phyloP scores from a whole-genome alignment of 92 coral and sea anemone genomes.

The Micromussa lordhowensis region DNA sequence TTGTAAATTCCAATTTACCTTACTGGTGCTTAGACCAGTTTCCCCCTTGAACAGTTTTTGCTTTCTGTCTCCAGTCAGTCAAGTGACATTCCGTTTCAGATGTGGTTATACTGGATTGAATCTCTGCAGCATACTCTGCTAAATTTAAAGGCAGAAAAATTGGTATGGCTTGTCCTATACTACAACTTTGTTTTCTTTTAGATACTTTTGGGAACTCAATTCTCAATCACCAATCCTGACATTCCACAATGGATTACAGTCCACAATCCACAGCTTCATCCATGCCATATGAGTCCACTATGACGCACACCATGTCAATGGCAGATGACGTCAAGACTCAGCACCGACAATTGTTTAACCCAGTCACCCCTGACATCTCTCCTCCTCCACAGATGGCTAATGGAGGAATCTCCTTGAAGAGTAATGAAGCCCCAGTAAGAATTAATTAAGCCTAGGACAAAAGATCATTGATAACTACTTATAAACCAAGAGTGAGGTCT shows the following conservation, averaged over 20 bases:
- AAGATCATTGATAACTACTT: neutral
- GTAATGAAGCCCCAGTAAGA: conserved; percentile 12
- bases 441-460: neutral
- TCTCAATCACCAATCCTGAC: neutral
- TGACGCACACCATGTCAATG: conserved; percentile 61
- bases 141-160: too few relatives aligned
- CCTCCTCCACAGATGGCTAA: conserved; percentile 65
- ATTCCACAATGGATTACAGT: conserved; percentile 57
- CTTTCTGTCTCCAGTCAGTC: neutral
- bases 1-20: too few relatives aligned
- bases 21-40: too few relatives aligned
- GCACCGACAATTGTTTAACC: conserved; percentile 72
- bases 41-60: neutral
- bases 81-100: neutral
- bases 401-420: conserved; percentile 17
- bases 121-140: neutral
- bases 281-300: conserved; percentile 30
- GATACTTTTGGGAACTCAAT: neutral
- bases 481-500: too few relatives aligned
- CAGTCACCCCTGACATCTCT: conserved; percentile 89
- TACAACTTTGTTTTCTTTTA: neutral
- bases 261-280: conserved; percentile 57
- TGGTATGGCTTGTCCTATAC: too few relatives aligned
- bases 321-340: conserved; percentile 73
- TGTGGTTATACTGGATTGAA: neutral